Evolutionary conservation across 2,797 vertebrate genomes (phyloP), one percentile per base, ranked within the genome.

Genomic region (Heteromormyrus szaboi): DNA sequence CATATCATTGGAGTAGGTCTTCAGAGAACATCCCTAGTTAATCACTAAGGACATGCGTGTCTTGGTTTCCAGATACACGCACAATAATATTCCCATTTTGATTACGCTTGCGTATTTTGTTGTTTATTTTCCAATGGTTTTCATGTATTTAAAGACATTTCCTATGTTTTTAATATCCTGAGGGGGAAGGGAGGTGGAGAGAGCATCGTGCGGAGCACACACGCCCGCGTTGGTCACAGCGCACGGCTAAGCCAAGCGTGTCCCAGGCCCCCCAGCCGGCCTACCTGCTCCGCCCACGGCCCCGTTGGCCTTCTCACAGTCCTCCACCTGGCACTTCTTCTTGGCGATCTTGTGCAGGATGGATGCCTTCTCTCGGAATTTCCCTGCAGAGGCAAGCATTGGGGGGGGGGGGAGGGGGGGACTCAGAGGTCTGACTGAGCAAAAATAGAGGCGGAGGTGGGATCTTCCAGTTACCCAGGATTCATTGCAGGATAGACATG

Each of bases 321-420:
- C 98, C 91, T 98, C 98, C 89, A 97, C 98, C 90, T 98, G 98
- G 92, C 98, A 99, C 94, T 99, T 99, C 96, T 98, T 99, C 96
- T 99, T 99, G 89, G 98, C 98, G 0, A 99, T 98, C 96, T 99
- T 99, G 93, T 99, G 98, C 88, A 99, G 98, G 93, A 99, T 99
- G 87, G 98, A 99, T 0, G 97, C 99, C 91, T 98, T 99, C 95
- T 99, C 98, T 91, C 97, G 96, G 93, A 99, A 99, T 92, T 97
- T 98, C 90, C 98, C 98, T 99, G 95, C 89, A 94, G 95, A 94
- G 51, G 90, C 8, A 81, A 46, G 37, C 68, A 59, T 44, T 2
- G 88, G 17, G 11, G 5, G 54, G 5, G 54, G 8, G 11, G 50
- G 50, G 62, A 25, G 62, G 11, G 22, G 9, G 1, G 46, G 11